These are phyloP conservation scores for Ethmia dodecea DNA, from an alignment of 2,888 invertebrate species.

Conservation along the genomic window DNA sequence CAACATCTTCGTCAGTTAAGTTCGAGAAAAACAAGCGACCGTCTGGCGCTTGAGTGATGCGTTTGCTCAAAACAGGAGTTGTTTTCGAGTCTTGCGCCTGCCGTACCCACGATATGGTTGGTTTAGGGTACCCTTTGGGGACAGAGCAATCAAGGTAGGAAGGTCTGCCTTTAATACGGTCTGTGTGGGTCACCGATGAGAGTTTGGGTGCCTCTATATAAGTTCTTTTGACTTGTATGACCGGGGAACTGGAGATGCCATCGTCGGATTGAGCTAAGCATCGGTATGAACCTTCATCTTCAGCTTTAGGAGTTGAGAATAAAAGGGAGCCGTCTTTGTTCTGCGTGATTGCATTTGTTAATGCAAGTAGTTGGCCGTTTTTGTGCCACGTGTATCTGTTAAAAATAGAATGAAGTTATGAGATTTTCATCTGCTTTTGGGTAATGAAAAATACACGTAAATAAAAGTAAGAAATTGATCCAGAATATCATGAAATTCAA, in stretches of 20 bases:
- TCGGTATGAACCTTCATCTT: constrained; percentile 48
- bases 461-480: too few relatives aligned
- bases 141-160: constrained; percentile 47
- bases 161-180: constrained; percentile 46
- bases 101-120: constrained; percentile 46
- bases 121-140: constrained; percentile 49
- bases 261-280: constrained; percentile 41
- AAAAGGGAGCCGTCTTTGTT: constrained; percentile 40
- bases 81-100: constrained; percentile 28
- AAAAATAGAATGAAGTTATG: neutral
- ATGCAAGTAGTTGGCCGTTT: constrained; percentile 35
- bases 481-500: too few relatives aligned
- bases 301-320: constrained; percentile 38
- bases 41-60: constrained; percentile 45
- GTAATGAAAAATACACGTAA: neutral
- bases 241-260: constrained; percentile 44
- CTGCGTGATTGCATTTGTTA: constrained; percentile 22
- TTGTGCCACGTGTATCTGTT: constrained; percentile 54
- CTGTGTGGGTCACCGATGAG: neutral
- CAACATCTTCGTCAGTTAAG: constrained; percentile 39
- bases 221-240: constrained; percentile 32
- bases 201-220: constrained; percentile 40
- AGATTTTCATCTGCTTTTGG: too few relatives aligned
- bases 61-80: constrained; percentile 29
- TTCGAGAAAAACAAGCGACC: constrained; percentile 53